Evolutionary conservation across 2,797 vertebrate species (phyloP).

Genomic region (Scarus forsteni): DNA sequence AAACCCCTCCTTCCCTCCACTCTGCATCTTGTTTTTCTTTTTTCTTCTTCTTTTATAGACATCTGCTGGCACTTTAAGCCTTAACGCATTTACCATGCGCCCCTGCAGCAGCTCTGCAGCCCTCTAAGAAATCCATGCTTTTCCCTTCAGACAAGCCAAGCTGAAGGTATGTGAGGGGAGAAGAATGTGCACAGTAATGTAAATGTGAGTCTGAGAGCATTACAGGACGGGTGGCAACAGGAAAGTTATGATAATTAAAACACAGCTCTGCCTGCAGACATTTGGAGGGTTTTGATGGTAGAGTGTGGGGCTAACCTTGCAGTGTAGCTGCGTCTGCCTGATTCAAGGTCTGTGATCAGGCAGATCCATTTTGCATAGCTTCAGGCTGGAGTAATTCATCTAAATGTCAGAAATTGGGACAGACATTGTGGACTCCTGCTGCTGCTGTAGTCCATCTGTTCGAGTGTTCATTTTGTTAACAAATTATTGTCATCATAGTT

Average conservation of each 20-base stretch:
- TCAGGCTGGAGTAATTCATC: too few species aligned
- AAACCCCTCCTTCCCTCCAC: conserved; percentile 54
- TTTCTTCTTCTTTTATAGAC: conserved; percentile 65
- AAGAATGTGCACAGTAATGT: conserved; percentile 38
- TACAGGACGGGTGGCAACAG: conserved; percentile 19
- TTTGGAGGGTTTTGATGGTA: conserved; percentile 19
- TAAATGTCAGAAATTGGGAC: too few species aligned
- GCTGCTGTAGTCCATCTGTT: too few species aligned
- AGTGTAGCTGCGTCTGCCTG: too few species aligned
- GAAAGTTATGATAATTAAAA: conserved; percentile 12
- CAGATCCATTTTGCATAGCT: too few species aligned
- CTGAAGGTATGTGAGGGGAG: conserved; percentile 13
- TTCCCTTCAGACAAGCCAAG: conserved; percentile 21
- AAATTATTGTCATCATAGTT: too few species aligned
- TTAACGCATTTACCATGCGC: conserved; percentile 75
- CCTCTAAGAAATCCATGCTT: conserved; percentile 35
- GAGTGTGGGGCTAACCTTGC: neutral
- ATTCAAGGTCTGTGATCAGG: too few species aligned
- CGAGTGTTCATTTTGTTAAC: too few species aligned
- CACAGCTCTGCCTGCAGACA: conserved; percentile 14
- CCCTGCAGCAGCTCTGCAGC: conserved; percentile 41
- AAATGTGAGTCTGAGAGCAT: conserved; percentile 27
- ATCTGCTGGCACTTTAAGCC: conserved; percentile 72
- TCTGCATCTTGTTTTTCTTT: conserved; percentile 30
- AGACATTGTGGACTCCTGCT: too few species aligned